phyloP scores from a whole-genome alignment of 2,888 invertebrate species.

The Andrena camellia region DNA sequence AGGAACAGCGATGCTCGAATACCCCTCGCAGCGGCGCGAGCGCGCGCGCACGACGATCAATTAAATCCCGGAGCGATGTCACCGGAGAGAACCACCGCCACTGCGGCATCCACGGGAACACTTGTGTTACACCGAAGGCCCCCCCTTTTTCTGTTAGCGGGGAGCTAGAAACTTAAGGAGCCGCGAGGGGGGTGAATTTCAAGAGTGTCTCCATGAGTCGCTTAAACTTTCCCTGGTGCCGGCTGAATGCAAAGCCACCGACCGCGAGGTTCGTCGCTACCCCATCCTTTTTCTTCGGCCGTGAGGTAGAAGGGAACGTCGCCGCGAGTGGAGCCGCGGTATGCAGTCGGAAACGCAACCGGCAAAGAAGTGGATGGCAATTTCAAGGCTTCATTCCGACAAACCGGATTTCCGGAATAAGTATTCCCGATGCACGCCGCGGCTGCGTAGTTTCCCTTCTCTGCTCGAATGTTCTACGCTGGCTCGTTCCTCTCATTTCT shows the following conservation, averaged over 20 bases:
- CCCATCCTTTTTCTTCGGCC: constrained; percentile 49
- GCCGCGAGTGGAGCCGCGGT: constrained; percentile 34
- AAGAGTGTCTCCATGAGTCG: constrained; percentile 69
- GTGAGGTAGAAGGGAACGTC: constrained; percentile 13
- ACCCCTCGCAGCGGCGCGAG: neutral
- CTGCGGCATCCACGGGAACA: constrained; percentile 2
- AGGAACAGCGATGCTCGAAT: neutral
- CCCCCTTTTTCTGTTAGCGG: constrained; percentile 15
- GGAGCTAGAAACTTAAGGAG: constrained; percentile 65
- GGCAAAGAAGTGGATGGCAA: constrained; percentile 43
- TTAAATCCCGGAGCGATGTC: constrained; percentile 25
- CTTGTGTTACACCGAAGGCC: constrained; percentile 1
- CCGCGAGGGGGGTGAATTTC: constrained; percentile 61
- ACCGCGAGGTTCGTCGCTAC: constrained; percentile 43
- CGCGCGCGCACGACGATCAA: constrained; percentile 34
- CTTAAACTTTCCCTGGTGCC: constrained; percentile 67
- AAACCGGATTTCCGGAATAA: constrained; percentile 72
- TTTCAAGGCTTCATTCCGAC: constrained; percentile 69
- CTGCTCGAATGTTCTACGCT: constrained; percentile 20
- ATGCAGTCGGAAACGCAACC: constrained; percentile 43
- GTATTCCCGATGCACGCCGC: constrained; percentile 63
- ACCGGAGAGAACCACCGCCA: neutral
- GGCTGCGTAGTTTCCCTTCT: constrained; percentile 60
- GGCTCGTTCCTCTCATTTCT: constrained; percentile 11
- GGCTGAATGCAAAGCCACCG: constrained; percentile 63